phyloP scores from a whole-genome alignment of 2,797 vertebrate species.

The Mastacembelus armatus region DNA sequence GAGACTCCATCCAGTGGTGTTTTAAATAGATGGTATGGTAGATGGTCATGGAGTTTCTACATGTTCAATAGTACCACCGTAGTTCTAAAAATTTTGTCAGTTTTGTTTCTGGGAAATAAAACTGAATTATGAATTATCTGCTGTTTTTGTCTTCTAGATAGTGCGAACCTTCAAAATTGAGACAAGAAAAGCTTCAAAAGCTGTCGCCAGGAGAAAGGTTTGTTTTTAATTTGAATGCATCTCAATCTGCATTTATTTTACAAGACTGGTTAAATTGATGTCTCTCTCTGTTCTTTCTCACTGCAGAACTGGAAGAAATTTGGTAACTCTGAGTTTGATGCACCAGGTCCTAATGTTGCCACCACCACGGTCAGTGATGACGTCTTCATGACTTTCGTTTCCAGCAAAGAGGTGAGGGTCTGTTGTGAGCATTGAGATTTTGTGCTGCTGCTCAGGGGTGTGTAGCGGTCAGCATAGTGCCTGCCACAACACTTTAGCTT shows the following conservation, averaged over 20 bases:
- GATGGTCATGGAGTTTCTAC: no score
- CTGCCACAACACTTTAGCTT: neutral
- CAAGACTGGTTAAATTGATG: fast-evolving
- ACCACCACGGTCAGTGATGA: constrained; percentile 98
- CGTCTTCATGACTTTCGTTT: constrained; percentile 97
- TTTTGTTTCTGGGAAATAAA: neutral
- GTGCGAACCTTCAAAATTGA: constrained; percentile 96
- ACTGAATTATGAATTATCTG: neutral
- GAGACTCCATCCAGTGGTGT: no score
- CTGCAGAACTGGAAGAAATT: constrained; percentile 97
- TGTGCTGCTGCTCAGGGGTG: neutral
- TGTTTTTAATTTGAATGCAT: constrained; percentile 10
- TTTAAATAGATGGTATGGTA: no score
- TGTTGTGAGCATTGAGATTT: no score
- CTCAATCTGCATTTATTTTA: neutral
- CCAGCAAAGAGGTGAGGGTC: constrained; percentile 92
- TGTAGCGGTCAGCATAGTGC: no score
- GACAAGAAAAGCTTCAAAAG: constrained; percentile 95
- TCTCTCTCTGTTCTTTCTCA: neutral
- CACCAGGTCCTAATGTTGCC: constrained; percentile 93
- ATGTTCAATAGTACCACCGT: neutral
- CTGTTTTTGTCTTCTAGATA: constrained; percentile 81
- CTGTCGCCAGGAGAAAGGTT: constrained; percentile 95
- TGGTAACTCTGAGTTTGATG: constrained; percentile 93
- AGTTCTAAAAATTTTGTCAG: neutral